Evolutionary conservation across 2,113 vertebrate species (phyloP), one percentile per base, ranked within the genome.

Genomic region (Corythaixoides concolor): DNA sequence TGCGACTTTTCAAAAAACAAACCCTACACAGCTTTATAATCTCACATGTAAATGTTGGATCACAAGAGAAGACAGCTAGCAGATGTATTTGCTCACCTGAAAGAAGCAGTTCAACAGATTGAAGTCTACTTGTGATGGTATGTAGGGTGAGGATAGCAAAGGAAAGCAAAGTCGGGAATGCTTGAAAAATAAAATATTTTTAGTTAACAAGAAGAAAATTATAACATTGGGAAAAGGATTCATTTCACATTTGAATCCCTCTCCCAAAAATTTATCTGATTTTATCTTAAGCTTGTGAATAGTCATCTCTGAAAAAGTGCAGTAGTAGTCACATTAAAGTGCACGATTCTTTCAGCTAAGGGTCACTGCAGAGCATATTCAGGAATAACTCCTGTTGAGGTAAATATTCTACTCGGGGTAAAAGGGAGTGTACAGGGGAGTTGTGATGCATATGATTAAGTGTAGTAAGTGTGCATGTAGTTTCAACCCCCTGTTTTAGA

Each of bases 131-230:
- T 97, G 97, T 98, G 97, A 98, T 97, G 96, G 92, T 97, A 97
- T 97, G 97, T 97, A 98, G 96, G 97, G 97, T 98, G 94, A 98
- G 96, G 97, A 98, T 95, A 98, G 96, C 95, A 98, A 98, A 97
- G 95, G 96, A 98, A 98, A 98, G 93, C 96, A 97, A 98, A 98
- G 96, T 97, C 59, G 58, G 89, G 96, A 98, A 97, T 98, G 95
- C 96, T 98, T 98, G 98, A 98, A 98, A 98, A 98, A 97, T 97
- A 97, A 98, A 97, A 98, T 96, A 97, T 97, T 97, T 97, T 96
- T 89, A 95, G 87, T 97, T 97, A 98, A 97, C 90, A 98, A 95
- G 78, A 88, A 95, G 95, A 97, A 96, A 98, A 96, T 49, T 52
- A 75, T 87, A 97, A 81, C 27, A 47, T 52, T 75, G 70, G 72